Base-by-base conservation (phyloP, 2,113 vertebrate genomes). In the Cyanoliseus patagonus region DNA sequence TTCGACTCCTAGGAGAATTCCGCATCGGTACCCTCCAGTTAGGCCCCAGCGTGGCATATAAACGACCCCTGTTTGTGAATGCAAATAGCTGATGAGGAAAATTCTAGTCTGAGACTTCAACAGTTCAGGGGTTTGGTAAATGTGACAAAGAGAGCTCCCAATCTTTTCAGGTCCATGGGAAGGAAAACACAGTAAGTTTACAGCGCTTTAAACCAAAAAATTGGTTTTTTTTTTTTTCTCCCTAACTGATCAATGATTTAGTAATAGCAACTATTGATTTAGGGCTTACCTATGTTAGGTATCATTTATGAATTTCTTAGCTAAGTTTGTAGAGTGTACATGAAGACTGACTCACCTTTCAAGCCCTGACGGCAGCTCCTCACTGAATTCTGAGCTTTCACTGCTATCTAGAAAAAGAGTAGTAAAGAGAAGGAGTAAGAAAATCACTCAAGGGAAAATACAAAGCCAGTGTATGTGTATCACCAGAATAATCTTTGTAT, bases 31-130 rank as follows among this genome's bases (percentile, higher is more conserved):
- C 99, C 96, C 98, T 98, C 99, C 99, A 99, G 98, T 99, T 99
- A 94, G 99, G 99, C 77, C 99, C 99, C 97, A 99, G 98, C 0
- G 99, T 99, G 90, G 99, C 99, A 57, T 99, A 99, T 96, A 99
- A 98, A 88, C 99, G 99, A 90, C 99, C 98, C 98, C 99, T 99
- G 98, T 98, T 98, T 96, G 95, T 94, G 98, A 97, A 98, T 95
- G 95, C 90, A 97, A 97, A 98, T 74, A 92, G 95, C 59, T 66
- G 57, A 92, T 91, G 63, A 96, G 70, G 80, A 75, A 87, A 86
- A 83, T 39, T 83, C 75, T 88, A 85, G 75, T 69, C 41, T 74
- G 75, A 85, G 70, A 87, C 24, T 94, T 82, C 62, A 91, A 57
- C 33, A 69, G 20, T 74, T 86, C 57, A 59, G 88, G 15, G 13